Conservation (phyloP, 2,888 invertebrate genomes). For the Lacanobia oleracea region DNA sequence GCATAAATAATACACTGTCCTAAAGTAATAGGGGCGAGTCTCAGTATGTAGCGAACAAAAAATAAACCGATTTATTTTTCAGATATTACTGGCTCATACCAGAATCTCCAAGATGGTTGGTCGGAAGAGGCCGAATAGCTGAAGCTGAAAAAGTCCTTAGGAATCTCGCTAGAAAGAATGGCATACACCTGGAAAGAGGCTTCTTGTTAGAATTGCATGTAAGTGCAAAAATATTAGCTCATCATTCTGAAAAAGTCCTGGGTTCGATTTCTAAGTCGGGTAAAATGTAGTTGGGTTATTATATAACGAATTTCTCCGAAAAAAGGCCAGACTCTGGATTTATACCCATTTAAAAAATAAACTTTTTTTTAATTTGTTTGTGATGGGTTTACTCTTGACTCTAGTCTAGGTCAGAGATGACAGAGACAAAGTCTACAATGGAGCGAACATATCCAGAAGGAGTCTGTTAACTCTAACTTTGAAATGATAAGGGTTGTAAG, state of each 20-base stretch:
- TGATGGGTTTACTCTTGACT: too few species aligned
- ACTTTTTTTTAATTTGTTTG: too few species aligned
- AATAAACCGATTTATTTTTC: constrained; percentile 45
- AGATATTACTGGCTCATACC: constrained; percentile 93
- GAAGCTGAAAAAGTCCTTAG: constrained; percentile 92
- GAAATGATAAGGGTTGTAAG: too few species aligned
- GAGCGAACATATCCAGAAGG: too few species aligned
- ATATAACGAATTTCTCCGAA: too few species aligned
- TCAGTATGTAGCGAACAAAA: too few species aligned
- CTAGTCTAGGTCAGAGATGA: too few species aligned
- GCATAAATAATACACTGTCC: too few species aligned
- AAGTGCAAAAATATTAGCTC: constrained; percentile 62
- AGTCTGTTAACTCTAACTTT: too few species aligned
- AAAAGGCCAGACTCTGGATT: not conserved
- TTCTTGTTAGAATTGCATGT: constrained; percentile 92
- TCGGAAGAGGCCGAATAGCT: constrained; percentile 91
- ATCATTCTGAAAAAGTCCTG: not conserved
- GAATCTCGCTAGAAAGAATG: constrained; percentile 91
- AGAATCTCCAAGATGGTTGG: constrained; percentile 93
- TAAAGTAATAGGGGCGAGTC: too few species aligned
- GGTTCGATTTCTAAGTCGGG: not conserved
- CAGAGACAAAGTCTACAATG: too few species aligned
- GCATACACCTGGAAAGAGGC: constrained; percentile 89
- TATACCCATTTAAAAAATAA: too few species aligned
- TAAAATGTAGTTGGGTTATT: not conserved